Conservation (phyloP, 2,888 invertebrate genomes). For the Drosophila ezoana region DNA sequence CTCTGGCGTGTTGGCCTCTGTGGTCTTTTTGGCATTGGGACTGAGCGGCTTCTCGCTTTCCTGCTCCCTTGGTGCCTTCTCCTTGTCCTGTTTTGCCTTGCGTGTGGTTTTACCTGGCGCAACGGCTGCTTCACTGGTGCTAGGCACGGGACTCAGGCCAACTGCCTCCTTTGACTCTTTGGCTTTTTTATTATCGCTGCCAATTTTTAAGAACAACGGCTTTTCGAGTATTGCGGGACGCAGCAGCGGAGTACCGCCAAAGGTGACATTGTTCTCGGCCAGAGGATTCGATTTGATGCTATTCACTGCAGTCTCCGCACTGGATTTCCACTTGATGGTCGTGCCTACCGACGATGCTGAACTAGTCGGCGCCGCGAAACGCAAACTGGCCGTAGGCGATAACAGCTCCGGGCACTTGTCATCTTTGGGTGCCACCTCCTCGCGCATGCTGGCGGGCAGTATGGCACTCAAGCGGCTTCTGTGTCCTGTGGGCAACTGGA, state of each 20-base stretch:
- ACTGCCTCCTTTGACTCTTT: constrained; percentile 38
- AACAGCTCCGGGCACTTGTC: constrained; percentile 62
- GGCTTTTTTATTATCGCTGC: constrained; percentile 40
- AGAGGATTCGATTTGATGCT: constrained; percentile 79
- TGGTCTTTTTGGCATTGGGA: constrained; percentile 50
- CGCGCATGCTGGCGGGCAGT: constrained; percentile 86
- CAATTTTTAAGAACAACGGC: constrained; percentile 77
- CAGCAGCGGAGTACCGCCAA: constrained; percentile 82
- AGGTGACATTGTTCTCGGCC: constrained; percentile 83
- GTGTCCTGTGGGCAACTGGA: constrained; percentile 90
- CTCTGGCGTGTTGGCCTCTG: constrained; percentile 39
- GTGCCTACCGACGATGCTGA: constrained; percentile 30
- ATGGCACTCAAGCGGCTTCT: constrained; percentile 89
- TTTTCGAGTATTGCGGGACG: constrained; percentile 83
- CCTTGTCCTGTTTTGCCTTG: constrained; percentile 60
- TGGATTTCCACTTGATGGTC: constrained; percentile 78
- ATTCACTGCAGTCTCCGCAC: constrained; percentile 58
- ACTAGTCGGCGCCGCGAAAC: constrained; percentile 41
- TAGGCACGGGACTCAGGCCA: constrained; percentile 30
- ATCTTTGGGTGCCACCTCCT: constrained; percentile 46
- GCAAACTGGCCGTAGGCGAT: constrained; percentile 57
- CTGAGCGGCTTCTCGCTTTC: constrained; percentile 63
- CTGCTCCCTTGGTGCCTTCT: constrained; percentile 37
- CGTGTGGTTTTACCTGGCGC: constrained; percentile 48
- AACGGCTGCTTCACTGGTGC: constrained; percentile 29